Conservation (phyloP, 1,140 invertebrate species). For the Fopius arisanus region DNA sequence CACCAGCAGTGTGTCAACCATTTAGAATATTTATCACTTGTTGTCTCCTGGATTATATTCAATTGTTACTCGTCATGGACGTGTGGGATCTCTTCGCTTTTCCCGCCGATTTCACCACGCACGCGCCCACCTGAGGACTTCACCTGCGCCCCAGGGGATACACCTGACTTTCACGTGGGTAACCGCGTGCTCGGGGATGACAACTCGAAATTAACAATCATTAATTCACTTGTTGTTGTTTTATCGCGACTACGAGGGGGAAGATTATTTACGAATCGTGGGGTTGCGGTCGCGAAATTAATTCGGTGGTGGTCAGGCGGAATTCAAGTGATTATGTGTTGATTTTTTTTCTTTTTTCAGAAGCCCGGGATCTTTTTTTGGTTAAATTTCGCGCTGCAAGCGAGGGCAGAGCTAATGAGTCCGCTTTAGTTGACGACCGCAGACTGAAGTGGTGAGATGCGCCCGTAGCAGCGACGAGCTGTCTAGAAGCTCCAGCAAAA, state of each 20-base stretch:
- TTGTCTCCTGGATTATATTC: background rate
- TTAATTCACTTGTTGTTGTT: background rate
- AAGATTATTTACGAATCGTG: too few relatives aligned
- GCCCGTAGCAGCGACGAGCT: slow-evolving; percentile 49
- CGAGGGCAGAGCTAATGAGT: slow-evolving; percentile 47
- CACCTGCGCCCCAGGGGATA: background rate
- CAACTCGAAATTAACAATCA: slow-evolving; percentile 13
- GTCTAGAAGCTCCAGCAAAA: slow-evolving; percentile 41
- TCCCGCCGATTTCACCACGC: slow-evolving; percentile 28
- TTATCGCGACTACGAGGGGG: too few relatives aligned
- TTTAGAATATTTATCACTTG: slow-evolving; percentile 18
- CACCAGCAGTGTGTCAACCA: slow-evolving; percentile 32
- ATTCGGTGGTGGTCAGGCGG: too few relatives aligned
- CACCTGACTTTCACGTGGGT: background rate
- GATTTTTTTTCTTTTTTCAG: background rate
- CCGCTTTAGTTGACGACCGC: slow-evolving; percentile 51
- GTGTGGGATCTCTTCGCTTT: background rate
- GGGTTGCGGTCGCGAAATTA: too few relatives aligned
- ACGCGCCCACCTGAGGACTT: slow-evolving; percentile 32
- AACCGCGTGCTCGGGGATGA: background rate
- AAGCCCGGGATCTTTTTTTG: slow-evolving; percentile 15
- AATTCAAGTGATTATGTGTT: too few relatives aligned
- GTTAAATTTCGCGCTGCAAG: slow-evolving; percentile 28
- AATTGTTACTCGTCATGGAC: background rate
- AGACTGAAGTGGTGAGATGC: slow-evolving; percentile 51